phyloP scores from a whole-genome alignment of 2,113 vertebrate genomes.

The Pelusios castaneus region DNA sequence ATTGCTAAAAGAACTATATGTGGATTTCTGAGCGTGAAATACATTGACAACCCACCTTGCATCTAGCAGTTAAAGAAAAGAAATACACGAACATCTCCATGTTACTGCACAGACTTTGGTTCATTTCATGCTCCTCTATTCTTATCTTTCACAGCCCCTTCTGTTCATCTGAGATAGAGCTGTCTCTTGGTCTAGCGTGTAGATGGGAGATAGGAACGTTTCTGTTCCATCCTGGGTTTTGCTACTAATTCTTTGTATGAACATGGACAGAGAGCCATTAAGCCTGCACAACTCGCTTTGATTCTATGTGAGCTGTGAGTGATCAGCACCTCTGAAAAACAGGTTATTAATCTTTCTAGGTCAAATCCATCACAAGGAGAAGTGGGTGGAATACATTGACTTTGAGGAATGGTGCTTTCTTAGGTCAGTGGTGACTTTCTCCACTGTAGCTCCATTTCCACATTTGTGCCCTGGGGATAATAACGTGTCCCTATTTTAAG shows the following conservation, averaged over 20 bases:
- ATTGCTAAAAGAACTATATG: neutral
- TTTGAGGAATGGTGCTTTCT: neutral
- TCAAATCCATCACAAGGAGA: neutral
- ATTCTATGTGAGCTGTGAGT: conserved; percentile 12
- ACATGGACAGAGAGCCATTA: neutral
- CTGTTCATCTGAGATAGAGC: neutral
- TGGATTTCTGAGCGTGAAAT: neutral
- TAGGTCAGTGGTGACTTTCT: neutral
- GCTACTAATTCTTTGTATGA: neutral
- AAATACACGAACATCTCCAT: neutral
- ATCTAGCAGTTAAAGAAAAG: neutral
- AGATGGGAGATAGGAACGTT: neutral
- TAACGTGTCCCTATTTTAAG: neutral
- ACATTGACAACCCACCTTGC: neutral
- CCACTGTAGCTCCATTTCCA: neutral
- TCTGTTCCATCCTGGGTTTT: neutral
- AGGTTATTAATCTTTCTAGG: conserved; percentile 29
- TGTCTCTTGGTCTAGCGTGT: neutral
- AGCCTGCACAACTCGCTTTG: conserved; percentile 43
- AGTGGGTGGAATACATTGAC: neutral
- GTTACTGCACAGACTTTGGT: neutral
- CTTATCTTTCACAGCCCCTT: neutral
- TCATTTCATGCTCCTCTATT: neutral
- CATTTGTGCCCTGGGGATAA: neutral
- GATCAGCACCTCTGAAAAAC: conserved; percentile 24